phyloP scores from a whole-genome alignment of 2,113 vertebrate species.

The Ciconia boyciana region DNA sequence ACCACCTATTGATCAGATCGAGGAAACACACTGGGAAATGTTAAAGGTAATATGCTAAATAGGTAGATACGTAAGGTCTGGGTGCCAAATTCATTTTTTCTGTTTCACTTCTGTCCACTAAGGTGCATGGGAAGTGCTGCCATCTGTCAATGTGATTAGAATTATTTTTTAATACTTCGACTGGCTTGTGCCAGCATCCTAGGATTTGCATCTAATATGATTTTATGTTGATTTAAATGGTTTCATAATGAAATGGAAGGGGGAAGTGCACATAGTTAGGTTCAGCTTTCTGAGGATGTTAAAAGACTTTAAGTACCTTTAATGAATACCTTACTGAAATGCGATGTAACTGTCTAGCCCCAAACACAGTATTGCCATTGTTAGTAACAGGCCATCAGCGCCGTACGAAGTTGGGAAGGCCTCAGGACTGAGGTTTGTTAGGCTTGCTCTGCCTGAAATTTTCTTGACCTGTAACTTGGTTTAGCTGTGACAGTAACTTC shows the following conservation, averaged over 20 bases:
- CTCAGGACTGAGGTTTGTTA: not conserved
- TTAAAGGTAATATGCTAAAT: not conserved
- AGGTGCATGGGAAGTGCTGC: not conserved
- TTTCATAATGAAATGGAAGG: not conserved
- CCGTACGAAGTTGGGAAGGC: not conserved
- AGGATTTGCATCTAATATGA: not conserved
- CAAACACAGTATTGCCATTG: not conserved
- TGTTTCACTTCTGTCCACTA: not conserved
- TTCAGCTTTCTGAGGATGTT: not conserved
- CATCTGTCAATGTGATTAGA: not conserved
- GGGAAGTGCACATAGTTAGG: not conserved
- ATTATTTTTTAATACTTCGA: not conserved
- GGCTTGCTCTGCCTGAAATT: not conserved
- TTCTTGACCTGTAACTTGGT: not conserved
- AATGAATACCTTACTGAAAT: not conserved
- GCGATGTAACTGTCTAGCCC: rapidly evolving
- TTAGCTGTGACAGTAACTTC: not conserved
- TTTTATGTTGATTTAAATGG: not conserved
- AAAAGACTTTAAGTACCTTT: not conserved
- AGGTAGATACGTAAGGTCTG: not conserved
- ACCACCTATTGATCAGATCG: not conserved
- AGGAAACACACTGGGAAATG: not conserved
- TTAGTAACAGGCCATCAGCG: not conserved
- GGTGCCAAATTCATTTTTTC: not conserved
- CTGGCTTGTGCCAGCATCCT: not conserved